phyloP scores from a whole-genome alignment of 2,797 vertebrate genomes.

The Sebastes iracundus region DNA sequence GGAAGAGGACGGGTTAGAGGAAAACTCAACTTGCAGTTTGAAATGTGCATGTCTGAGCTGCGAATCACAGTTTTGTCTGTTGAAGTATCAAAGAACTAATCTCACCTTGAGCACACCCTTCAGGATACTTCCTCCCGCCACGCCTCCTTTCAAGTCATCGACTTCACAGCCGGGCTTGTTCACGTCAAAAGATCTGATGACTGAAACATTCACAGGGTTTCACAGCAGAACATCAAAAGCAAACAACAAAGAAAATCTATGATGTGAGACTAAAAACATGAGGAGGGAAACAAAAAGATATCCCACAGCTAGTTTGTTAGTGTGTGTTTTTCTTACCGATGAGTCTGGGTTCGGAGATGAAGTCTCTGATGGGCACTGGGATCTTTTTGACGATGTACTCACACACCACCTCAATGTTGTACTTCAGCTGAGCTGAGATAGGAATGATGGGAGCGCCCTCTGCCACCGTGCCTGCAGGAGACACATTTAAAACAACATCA shows the following conservation, averaged over 20 bases:
- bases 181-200: slow-evolving; percentile 98
- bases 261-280: background rate
- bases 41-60: background rate
- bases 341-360: slow-evolving; percentile 94
- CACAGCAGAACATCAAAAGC: background rate
- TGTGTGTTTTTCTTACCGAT: slow-evolving; percentile 85
- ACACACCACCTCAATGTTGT: slow-evolving; percentile 99
- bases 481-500: background rate
- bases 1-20: background rate
- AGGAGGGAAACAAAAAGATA: background rate
- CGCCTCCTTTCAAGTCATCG: slow-evolving; percentile 97
- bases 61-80: background rate
- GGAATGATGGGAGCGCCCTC: slow-evolving; percentile 99
- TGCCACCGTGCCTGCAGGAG: slow-evolving; percentile 91
- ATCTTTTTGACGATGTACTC: slow-evolving; percentile 99
- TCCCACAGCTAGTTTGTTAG: no score
- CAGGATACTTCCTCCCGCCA: slow-evolving; percentile 97
- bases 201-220: slow-evolving; percentile 67
- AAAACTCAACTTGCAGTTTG: background rate
- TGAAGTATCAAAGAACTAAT: background rate
- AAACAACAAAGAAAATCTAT: background rate
- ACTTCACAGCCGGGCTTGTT: slow-evolving; percentile 99
- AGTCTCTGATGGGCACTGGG: slow-evolving; percentile 95
- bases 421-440: slow-evolving; percentile 97
- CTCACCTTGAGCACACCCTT: slow-evolving; percentile 97